Conservation (phyloP, 2,888 invertebrate genomes). For the Leuctra nigra region DNA sequence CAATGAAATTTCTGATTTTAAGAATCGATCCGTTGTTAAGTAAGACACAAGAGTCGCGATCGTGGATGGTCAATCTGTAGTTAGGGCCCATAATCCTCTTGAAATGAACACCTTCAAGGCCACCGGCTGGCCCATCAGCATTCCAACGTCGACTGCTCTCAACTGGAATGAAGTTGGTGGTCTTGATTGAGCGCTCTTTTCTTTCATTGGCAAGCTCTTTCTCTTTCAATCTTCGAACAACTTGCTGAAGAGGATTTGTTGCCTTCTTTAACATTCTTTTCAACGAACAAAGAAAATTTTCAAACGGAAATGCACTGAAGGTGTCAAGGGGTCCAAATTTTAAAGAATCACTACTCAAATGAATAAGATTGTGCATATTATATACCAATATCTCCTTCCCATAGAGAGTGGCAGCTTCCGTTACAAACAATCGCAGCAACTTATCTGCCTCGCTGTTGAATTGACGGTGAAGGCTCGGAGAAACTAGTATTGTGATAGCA, state of each 20-base stretch:
- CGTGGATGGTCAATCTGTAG: neutral
- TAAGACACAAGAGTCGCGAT: neutral
- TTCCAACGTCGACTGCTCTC: neutral
- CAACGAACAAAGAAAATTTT: no score
- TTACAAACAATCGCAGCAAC: neutral
- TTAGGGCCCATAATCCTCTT: neutral
- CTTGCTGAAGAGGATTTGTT: constrained; percentile 23
- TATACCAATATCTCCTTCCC: neutral
- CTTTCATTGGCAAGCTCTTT: neutral
- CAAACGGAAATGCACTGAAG: no score
- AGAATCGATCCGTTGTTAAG: neutral
- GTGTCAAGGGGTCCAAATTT: constrained; percentile 29
- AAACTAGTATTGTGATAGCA: neutral
- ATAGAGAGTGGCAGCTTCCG: neutral
- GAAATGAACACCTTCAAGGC: neutral
- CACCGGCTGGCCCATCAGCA: neutral
- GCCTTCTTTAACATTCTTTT: no score
- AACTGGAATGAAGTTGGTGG: neutral
- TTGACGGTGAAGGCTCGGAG: neutral
- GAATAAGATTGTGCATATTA: neutral
- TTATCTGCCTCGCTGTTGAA: neutral
- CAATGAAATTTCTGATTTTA: neutral
- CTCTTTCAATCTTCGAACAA: neutral
- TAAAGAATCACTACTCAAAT: constrained; percentile 25
- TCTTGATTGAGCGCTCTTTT: neutral